A percentile compares a stretch with the other conserved stretches of the same genome.
phyloP scores from a whole-genome alignment of 2,797 vertebrate genomes.

The Macrochelys suwanniensis region DNA sequence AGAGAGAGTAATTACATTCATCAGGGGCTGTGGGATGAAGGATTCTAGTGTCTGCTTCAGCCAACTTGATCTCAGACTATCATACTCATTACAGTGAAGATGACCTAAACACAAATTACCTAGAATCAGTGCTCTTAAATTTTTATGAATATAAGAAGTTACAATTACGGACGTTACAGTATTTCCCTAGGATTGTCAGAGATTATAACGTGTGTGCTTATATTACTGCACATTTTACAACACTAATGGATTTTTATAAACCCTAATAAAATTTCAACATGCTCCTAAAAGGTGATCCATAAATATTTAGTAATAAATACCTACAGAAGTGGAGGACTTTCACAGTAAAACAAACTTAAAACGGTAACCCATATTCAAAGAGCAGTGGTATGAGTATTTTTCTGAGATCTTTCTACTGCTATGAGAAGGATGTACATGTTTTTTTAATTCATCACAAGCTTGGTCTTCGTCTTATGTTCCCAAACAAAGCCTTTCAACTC shows the following conservation, averaged over 20 bases:
- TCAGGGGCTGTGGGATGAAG: conserved; percentile 87
- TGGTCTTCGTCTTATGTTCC: not conserved
- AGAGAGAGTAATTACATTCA: conserved; percentile 83
- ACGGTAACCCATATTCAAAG: not conserved
- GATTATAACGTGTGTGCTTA: not conserved
- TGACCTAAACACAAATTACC: conserved; percentile 79
- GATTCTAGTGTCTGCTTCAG: conserved; percentile 92
- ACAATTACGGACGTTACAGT: not conserved
- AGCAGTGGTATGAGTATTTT: not conserved
- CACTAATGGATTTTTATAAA: not conserved
- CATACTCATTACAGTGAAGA: conserved; percentile 92
- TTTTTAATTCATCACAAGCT: not conserved
- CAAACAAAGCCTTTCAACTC: conserved; percentile 1
- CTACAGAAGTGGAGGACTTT: not conserved
- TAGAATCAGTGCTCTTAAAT: not conserved
- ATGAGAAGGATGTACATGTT: not conserved
- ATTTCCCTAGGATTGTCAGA: not conserved
- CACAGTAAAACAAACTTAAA: not conserved
- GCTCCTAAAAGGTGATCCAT: not conserved
- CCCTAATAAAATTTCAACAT: not conserved
- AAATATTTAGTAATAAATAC: not conserved
- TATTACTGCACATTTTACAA: not conserved
- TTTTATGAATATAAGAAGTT: not conserved
- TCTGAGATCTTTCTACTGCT: not conserved
- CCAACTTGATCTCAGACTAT: conserved; percentile 87